These are phyloP conservation scores for Mus spretus DNA, from an alignment of 2,797 vertebrate species.

Conservation along the genomic window DNA sequence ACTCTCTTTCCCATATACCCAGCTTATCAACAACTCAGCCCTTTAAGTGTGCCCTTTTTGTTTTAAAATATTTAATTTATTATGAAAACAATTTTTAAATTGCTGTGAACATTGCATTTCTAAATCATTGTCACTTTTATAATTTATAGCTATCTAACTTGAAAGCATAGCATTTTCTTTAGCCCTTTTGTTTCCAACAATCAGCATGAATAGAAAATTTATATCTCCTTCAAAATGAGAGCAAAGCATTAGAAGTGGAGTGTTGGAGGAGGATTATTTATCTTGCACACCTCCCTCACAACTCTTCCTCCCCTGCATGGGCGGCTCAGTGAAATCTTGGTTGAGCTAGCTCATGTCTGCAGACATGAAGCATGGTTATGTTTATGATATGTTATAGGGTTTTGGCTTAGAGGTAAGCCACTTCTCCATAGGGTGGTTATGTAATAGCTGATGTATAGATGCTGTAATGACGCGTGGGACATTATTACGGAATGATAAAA, in stretches of 20 bases:
- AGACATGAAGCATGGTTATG: slow-evolving; percentile 71
- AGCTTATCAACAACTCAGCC: neutral
- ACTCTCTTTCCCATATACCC: neutral
- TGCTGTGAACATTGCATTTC: neutral
- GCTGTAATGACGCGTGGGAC: slow-evolving; percentile 82
- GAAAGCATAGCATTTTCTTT: slow-evolving; percentile 1
- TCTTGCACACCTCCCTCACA: slow-evolving; percentile 48
- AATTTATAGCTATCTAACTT: neutral
- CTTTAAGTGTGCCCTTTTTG: neutral
- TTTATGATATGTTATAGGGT: slow-evolving; percentile 82
- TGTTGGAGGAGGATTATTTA: slow-evolving; percentile 36
- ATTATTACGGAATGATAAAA: slow-evolving; percentile 83
- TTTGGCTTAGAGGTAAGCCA: slow-evolving; percentile 81
- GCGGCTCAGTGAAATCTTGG: slow-evolving; percentile 48
- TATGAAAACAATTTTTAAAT: neutral
- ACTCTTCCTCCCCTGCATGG: slow-evolving; percentile 38
- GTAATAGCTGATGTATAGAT: slow-evolving; percentile 85
- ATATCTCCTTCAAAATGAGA: slow-evolving; percentile 64
- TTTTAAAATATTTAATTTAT: neutral
- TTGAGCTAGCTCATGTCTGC: slow-evolving; percentile 56
- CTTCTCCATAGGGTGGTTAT: slow-evolving; percentile 81
- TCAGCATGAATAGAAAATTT: slow-evolving; percentile 70
- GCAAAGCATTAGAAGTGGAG: slow-evolving; percentile 54
- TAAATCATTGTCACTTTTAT: slow-evolving; percentile 49
- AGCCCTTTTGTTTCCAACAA: neutral